phyloP scores from a whole-genome alignment of 2,797 vertebrate genomes.

The Amazona ochrocephala region DNA sequence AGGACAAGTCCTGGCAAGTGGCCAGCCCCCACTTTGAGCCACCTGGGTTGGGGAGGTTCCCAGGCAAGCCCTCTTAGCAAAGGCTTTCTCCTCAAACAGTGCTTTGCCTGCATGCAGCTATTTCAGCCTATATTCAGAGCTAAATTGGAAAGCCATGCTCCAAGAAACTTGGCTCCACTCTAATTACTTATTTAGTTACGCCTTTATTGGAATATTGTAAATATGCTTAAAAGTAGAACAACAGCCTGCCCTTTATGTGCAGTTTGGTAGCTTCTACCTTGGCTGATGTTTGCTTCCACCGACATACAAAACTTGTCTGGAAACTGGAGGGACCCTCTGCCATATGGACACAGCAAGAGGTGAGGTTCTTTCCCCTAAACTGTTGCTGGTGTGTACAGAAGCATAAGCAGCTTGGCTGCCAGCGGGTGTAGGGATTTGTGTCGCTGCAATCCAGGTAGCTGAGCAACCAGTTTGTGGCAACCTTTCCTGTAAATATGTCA shows the following conservation, averaged over 20 bases:
- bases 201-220: background rate
- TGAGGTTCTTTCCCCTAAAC: background rate
- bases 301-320: background rate
- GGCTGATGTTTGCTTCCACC: background rate
- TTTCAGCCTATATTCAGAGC: background rate
- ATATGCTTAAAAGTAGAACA: background rate
- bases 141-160: background rate
- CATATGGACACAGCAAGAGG: background rate
- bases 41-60: background rate
- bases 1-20: conserved; percentile 22
- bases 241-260: background rate
- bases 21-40: conserved; percentile 1
- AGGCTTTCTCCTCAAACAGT: background rate
- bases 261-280: background rate
- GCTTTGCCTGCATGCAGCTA: background rate
- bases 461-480: background rate
- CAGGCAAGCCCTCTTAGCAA: background rate
- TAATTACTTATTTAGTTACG: background rate
- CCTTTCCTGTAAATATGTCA: background rate
- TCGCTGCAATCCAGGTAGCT: background rate
- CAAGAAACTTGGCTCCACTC: background rate
- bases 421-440: background rate
- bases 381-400: background rate
- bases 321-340: background rate
- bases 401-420: background rate